These are phyloP conservation scores for Brenthis hecate DNA, from an alignment of 2,888 invertebrate species.

Conservation along the genomic window DNA sequence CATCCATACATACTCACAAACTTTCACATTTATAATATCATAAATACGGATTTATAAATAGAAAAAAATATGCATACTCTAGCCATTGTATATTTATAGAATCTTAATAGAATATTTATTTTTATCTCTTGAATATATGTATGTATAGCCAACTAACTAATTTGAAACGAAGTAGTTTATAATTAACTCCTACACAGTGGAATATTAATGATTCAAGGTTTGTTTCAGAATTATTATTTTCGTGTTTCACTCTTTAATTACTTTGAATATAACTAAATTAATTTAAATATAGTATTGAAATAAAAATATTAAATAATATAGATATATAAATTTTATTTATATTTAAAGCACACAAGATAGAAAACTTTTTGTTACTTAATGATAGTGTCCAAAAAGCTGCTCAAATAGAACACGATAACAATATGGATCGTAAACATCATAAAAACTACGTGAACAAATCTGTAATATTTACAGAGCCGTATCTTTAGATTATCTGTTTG, in stretches of 20 bases:
- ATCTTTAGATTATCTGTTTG: conserved; percentile 8
- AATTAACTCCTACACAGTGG: conserved; percentile 58
- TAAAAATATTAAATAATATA: neutral
- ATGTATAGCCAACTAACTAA: conserved; percentile 21
- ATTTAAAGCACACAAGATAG: neutral
- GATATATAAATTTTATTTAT: no score
- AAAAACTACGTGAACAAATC: conserved; percentile 18
- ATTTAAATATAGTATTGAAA: conserved; percentile 46
- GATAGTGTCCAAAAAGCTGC: conserved; percentile 12
- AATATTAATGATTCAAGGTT: conserved; percentile 73
- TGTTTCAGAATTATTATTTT: conserved; percentile 46
- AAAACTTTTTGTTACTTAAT: conserved; percentile 4
- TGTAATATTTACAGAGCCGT: conserved; percentile 5
- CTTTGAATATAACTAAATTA: conserved; percentile 51
- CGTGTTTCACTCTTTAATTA: conserved; percentile 26
- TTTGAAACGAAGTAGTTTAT: conserved; percentile 51
- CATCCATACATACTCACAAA: no score
- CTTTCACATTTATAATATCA: no score
- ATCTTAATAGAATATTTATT: conserved; percentile 1
- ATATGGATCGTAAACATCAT: conserved; percentile 16
- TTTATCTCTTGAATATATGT: neutral
- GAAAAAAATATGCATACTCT: no score
- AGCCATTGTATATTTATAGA: no score
- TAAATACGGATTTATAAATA: no score
- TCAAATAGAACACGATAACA: conserved; percentile 12